Evolutionary conservation across 1,140 invertebrate genomes (phyloP).

Genomic region (Pachypeltis micranthus): DNA sequence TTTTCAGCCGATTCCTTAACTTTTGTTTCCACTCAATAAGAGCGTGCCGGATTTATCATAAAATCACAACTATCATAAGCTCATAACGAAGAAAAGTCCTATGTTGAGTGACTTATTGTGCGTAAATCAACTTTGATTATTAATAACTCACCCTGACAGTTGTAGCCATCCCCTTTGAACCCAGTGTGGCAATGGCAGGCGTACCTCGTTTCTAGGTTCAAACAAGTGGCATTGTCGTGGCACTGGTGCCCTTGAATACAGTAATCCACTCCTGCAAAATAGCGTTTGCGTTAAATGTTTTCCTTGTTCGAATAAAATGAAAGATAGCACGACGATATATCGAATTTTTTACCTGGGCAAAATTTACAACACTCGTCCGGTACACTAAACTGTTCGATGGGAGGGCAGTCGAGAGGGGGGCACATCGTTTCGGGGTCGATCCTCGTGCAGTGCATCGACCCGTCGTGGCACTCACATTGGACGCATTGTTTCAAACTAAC

Average conservation of each 20-base stretch:
- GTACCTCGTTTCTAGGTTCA: conserved; percentile 72
- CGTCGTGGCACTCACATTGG: conserved; percentile 64
- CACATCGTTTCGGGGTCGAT: conserved; percentile 62
- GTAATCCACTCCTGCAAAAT: conserved; percentile 62
- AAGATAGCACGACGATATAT: too few species aligned
- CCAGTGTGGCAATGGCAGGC: conserved; percentile 71
- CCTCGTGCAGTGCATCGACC: conserved; percentile 62
- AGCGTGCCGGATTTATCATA: too few species aligned
- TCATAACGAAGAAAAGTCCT: too few species aligned
- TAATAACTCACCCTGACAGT: conserved; percentile 62
- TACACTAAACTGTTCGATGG: conserved; percentile 61
- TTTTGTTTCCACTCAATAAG: too few species aligned
- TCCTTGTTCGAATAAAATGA: too few species aligned
- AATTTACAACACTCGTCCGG: conserved; percentile 81
- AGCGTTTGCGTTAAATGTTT: too few species aligned
- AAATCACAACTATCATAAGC: too few species aligned
- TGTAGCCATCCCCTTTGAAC: conserved; percentile 65
- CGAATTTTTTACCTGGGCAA: conserved; percentile 68
- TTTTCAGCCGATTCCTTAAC: too few species aligned
- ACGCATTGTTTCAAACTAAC: conserved; percentile 58
- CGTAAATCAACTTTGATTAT: too few species aligned
- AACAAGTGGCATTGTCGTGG: conserved; percentile 69
- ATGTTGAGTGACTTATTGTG: too few species aligned
- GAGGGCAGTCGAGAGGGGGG: conserved; percentile 66
- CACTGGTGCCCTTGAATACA: conserved; percentile 73